phyloP scores from a whole-genome alignment of 2,888 invertebrate species.

The Nipponacmea schrenckii region DNA sequence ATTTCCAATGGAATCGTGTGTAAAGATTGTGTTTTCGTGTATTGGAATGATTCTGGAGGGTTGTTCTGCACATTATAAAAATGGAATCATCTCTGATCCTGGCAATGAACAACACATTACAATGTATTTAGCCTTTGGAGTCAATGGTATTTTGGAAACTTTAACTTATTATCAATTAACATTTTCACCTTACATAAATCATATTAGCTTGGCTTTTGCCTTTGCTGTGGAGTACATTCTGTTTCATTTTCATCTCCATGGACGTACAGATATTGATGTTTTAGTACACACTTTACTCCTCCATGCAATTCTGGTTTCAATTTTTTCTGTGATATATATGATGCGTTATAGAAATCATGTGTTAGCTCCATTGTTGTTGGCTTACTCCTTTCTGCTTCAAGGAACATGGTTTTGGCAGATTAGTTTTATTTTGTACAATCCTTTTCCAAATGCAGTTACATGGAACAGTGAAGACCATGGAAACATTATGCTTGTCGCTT shows the following conservation, averaged over 20 bases:
- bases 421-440: slow-evolving; percentile 70
- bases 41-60: too few relatives aligned
- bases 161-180: slow-evolving; percentile 60
- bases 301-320: slow-evolving; percentile 63
- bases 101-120: slow-evolving; percentile 70
- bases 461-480: slow-evolving; percentile 68
- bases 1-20: slow-evolving; percentile 6
- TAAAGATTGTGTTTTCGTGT: too few relatives aligned
- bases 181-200: slow-evolving; percentile 68
- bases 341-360: slow-evolving; percentile 62
- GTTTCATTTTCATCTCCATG: slow-evolving; percentile 70
- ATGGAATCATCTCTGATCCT: slow-evolving; percentile 61
- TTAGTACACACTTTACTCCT: slow-evolving; percentile 69
- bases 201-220: slow-evolving; percentile 66
- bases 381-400: slow-evolving; percentile 69
- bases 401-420: slow-evolving; percentile 72
- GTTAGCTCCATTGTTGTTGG: slow-evolving; percentile 63
- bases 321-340: slow-evolving; percentile 63
- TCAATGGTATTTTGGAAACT: slow-evolving; percentile 68
- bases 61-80: slow-evolving; percentile 52
- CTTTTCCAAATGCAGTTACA: slow-evolving; percentile 47
- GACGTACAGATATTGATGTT: slow-evolving; percentile 62
- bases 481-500: slow-evolving; percentile 68
- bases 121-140: slow-evolving; percentile 71
- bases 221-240: slow-evolving; percentile 69